Evolutionary conservation across 2,888 invertebrate genomes (phyloP).

Genomic region (Meghimatium bilineatum): DNA sequence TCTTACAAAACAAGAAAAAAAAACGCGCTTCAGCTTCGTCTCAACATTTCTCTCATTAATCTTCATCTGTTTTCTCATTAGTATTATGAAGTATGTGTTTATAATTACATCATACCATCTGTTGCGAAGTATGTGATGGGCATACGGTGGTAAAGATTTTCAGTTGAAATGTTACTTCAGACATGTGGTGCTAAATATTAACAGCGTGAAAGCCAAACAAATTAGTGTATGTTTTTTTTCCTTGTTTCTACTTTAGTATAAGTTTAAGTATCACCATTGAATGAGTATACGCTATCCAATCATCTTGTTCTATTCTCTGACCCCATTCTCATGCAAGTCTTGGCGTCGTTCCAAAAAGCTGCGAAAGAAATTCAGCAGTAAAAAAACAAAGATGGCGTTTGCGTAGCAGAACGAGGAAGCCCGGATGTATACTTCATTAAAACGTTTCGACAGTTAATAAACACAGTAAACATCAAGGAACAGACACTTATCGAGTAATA

Average conservation of each 20-base stretch:
- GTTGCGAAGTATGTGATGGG: neutral
- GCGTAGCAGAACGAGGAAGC: neutral
- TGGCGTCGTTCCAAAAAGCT: neutral
- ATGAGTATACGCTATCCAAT: conserved; percentile 4
- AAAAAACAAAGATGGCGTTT: neutral
- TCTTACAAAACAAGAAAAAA: no score
- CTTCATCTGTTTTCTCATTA: no score
- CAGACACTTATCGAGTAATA: neutral
- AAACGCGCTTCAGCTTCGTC: no score
- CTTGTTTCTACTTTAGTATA: neutral
- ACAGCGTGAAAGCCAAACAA: neutral
- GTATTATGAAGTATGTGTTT: neutral
- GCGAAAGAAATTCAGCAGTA: neutral
- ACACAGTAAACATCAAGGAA: conserved; percentile 4
- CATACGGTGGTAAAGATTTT: neutral
- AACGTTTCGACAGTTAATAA: neutral
- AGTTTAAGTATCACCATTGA: neutral
- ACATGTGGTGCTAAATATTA: neutral
- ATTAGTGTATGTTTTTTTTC: neutral
- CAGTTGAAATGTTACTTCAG: neutral
- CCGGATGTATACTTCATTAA: conserved; percentile 11
- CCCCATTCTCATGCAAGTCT: conserved; percentile 13
- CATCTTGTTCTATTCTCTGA: neutral
- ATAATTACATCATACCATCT: neutral
- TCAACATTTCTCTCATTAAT: no score